A percentile compares a stretch with the other conserved stretches of the same genome.
Conservation (phyloP, 2,888 invertebrate genomes). For the Blastobasis lacticolella region DNA sequence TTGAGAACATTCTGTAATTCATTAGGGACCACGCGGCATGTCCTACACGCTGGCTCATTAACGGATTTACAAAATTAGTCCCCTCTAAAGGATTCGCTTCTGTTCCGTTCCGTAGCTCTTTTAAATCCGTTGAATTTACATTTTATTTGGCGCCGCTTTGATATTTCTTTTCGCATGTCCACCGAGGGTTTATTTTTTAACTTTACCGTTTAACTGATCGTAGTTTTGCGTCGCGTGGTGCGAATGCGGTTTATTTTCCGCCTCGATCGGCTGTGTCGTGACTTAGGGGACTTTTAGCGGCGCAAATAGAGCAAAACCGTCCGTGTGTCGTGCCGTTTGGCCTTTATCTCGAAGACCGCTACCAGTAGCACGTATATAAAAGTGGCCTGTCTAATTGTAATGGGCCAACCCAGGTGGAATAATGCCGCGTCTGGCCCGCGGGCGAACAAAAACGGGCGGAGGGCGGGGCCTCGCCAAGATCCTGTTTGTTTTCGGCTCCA, state of each 20-base stretch:
- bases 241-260: constrained; percentile 36
- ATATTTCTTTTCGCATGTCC: constrained; percentile 33
- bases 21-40: constrained; percentile 22
- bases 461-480: constrained; percentile 38
- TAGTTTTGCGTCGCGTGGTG: constrained; percentile 47
- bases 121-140: constrained; percentile 23
- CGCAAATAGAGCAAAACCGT: constrained; percentile 30
- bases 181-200: constrained; percentile 41
- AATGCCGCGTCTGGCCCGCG: constrained; percentile 36
- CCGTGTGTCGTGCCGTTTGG: constrained; percentile 29
- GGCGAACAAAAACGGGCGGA: constrained; percentile 33
- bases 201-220: constrained; percentile 53
- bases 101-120: constrained; percentile 27
- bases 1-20: constrained; percentile 35
- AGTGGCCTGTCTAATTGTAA: constrained; percentile 42
- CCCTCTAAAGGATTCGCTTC: constrained; percentile 26
- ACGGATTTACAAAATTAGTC: constrained; percentile 23
- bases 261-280: constrained; percentile 36
- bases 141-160: constrained; percentile 31
- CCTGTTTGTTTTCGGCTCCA: constrained; percentile 64
- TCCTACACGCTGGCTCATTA: constrained; percentile 43
- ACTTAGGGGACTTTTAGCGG: constrained; percentile 34
- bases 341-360: constrained; percentile 38
- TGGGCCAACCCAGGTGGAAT: constrained; percentile 40
- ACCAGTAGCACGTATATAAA: constrained; percentile 36